Evolutionary conservation across 2,113 vertebrate genomes (phyloP).

Genomic region (Tor tambroides): DNA sequence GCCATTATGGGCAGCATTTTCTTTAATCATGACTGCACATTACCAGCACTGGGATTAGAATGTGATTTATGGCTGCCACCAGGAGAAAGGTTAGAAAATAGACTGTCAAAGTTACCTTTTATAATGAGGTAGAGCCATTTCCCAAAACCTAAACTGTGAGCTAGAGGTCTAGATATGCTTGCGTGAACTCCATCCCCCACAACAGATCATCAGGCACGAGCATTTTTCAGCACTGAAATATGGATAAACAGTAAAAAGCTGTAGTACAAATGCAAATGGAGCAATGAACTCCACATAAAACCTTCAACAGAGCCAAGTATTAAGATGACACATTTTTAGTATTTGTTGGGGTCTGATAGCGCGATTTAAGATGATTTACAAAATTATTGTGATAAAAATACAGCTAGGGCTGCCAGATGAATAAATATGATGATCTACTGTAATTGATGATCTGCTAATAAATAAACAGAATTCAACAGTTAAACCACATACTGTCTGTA

Average conservation of each 20-base stretch:
- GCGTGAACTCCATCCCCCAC: background rate
- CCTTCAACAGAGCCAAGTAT: background rate
- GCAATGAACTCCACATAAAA: background rate
- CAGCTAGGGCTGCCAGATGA: background rate
- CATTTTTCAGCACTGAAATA: background rate
- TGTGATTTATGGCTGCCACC: constrained; percentile 53
- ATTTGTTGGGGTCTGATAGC: background rate
- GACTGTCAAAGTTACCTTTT: constrained; percentile 29
- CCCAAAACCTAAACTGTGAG: constrained; percentile 7
- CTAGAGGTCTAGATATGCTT: background rate
- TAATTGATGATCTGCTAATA: background rate
- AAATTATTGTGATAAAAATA: background rate
- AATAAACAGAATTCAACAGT: background rate
- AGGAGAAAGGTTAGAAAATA: constrained; percentile 51
- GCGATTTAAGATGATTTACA: background rate
- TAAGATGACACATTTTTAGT: background rate
- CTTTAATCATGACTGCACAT: constrained; percentile 56
- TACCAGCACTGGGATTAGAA: constrained; percentile 58
- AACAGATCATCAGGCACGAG: background rate
- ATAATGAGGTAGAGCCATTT: constrained; percentile 37
- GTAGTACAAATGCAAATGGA: background rate
- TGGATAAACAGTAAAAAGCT: background rate
- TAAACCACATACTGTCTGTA: background rate
- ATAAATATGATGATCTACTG: background rate
- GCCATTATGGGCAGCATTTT: constrained; percentile 36